A percentile compares a stretch with the other conserved stretches of the same genome.
Evolutionary conservation across 2,797 vertebrate species (phyloP).

Genomic region (Pangasius macronema): DNA sequence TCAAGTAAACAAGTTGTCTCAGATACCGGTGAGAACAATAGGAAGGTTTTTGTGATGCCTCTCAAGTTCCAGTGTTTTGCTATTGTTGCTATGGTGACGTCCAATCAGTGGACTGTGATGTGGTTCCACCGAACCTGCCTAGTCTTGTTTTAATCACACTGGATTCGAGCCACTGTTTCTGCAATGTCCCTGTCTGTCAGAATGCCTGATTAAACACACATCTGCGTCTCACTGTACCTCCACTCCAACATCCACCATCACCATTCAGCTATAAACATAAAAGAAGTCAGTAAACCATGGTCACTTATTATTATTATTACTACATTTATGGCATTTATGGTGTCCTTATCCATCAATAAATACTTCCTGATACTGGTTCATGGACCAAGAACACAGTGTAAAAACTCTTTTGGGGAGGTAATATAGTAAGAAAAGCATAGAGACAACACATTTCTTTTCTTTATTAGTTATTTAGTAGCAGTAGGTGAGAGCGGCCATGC

Average conservation of each 20-base stretch:
- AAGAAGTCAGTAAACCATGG: too few relatives aligned
- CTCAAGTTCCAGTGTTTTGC: constrained; percentile 21
- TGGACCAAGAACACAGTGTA: too few relatives aligned
- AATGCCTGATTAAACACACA: not conserved
- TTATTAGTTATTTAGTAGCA: too few relatives aligned
- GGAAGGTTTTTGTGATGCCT: not conserved
- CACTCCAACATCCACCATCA: not conserved
- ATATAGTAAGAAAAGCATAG: too few relatives aligned
- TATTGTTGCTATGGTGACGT: not conserved
- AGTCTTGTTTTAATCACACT: not conserved
- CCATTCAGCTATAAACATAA: too few relatives aligned
- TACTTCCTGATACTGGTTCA: too few relatives aligned
- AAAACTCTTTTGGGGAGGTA: too few relatives aligned
- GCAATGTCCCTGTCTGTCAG: not conserved
- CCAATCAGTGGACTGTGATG: not conserved
- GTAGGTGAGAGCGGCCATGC: too few relatives aligned
- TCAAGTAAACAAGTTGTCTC: not conserved
- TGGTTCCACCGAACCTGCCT: not conserved
- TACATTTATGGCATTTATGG: too few relatives aligned
- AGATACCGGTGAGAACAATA: not conserved
- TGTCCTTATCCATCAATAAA: too few relatives aligned
- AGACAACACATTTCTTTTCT: too few relatives aligned
- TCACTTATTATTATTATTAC: too few relatives aligned
- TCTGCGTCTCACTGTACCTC: not conserved
- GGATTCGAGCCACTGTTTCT: constrained; percentile 1